phyloP scores from a whole-genome alignment of 2,113 vertebrate species.

The Lophura nycthemera region DNA sequence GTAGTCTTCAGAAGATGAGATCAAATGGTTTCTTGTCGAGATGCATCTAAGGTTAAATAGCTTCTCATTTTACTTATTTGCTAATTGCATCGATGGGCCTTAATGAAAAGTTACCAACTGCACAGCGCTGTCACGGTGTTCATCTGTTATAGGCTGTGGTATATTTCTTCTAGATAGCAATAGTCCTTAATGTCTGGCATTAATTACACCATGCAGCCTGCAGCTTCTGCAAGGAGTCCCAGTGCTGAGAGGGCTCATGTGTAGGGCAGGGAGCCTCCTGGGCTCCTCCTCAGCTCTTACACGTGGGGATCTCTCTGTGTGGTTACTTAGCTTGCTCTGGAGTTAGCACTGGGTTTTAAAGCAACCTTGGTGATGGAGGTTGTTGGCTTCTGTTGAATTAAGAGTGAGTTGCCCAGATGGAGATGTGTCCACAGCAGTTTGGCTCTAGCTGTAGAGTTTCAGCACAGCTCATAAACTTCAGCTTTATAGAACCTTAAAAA shows the following conservation, averaged over 20 bases:
- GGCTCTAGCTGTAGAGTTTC: neutral
- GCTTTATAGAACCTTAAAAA: neutral
- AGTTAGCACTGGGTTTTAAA: neutral
- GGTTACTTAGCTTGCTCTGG: neutral
- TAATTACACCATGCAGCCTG: neutral
- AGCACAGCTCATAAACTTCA: neutral
- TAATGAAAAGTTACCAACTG: neutral
- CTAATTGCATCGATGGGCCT: neutral
- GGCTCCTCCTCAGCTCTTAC: neutral
- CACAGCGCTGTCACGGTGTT: neutral
- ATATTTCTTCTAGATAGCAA: neutral
- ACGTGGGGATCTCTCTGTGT: rapidly evolving
- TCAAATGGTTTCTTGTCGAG: neutral
- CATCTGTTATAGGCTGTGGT: neutral
- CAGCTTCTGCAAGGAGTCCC: neutral
- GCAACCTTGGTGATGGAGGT: neutral
- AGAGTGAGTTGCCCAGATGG: neutral
- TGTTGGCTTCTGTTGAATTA: neutral
- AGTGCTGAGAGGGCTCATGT: rapidly evolving
- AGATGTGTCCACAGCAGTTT: rapidly evolving
- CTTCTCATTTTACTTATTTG: neutral
- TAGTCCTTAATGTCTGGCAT: neutral
- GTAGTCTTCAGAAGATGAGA: neutral
- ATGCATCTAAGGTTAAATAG: neutral
- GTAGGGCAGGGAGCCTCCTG: neutral